Evolutionary conservation across 2,797 vertebrate genomes (phyloP).

Genomic region (Tolypeutes matacus): DNA sequence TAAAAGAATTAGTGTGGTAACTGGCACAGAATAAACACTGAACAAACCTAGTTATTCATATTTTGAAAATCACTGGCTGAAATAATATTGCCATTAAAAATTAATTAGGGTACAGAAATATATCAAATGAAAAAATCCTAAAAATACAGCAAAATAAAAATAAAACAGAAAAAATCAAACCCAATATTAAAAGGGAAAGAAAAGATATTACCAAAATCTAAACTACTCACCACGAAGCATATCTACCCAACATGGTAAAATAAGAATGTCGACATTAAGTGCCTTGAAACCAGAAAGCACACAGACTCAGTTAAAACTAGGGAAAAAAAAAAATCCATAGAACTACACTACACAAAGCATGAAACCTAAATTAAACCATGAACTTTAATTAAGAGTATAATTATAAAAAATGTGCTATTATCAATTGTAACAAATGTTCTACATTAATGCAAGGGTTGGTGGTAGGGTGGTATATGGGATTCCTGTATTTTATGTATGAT

Average conservation of each 20-base stretch:
- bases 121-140: not conserved
- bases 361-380: no score
- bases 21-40: not conserved
- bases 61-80: not conserved
- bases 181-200: not conserved
- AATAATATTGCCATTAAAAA: constrained; percentile 20
- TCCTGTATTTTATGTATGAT: no score
- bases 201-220: not conserved
- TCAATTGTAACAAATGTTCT: no score
- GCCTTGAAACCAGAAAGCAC: not conserved
- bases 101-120: not conserved
- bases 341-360: no score
- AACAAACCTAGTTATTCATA: constrained; percentile 32
- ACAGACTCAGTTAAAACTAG: not conserved
- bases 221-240: not conserved
- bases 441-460: no score
- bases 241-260: not conserved
- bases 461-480: no score
- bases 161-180: not conserved
- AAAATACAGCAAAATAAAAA: not conserved
- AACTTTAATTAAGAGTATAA: no score
- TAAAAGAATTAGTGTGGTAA: not conserved
- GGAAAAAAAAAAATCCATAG: no score
- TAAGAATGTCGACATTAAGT: not conserved
- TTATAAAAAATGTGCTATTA: no score